Evolutionary conservation across 2,113 vertebrate genomes (phyloP), one percentile per base, ranked within the genome.

Genomic region (Danionella cerebrum): DNA sequence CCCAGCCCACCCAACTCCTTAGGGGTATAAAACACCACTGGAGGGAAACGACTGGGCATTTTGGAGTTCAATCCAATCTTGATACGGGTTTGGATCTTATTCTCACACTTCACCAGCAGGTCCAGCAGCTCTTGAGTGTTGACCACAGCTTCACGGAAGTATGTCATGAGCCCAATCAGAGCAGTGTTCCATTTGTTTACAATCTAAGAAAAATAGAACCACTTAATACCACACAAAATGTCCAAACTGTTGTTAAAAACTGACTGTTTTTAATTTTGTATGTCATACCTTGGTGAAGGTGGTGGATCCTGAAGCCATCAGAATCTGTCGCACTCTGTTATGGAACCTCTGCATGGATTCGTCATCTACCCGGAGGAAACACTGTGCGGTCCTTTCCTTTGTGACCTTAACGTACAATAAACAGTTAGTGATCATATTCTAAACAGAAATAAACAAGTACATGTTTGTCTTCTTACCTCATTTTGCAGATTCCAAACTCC

Each of bases 111-210:
- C 36, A 99, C 96, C 82, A 99, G 79, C 77, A 99, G 84, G 79
- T 99, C 96, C 68, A 99, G 85, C 60, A 99, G 85, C 82, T 99
- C 96, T 75, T 99, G 96, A 1, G 96, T 99, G 76, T 99, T 99
- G 9, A 99, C 96, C 67, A 99, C 96, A 52, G 96, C 96, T 69
- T 99, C 96, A 0, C 96, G 94, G 87, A 98, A 99, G 82, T 99
- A 99, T 0, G 96, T 99, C 96, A 99, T 99, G 72, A 99, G 77
- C 29, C 96, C 96, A 25, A 99, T 99, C 72, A 99, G 89, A 58
- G 96, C 96, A 0, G 96, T 99, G 79, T 99, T 99, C 96, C 96
- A 99, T 71, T 99, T 99, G 80, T 99, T 99, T 80, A 99, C 96
- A 75, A 99, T 99, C 96, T 99, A 70, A 6, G 72, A 2, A 4